These are phyloP conservation scores for Pantherophis guttatus DNA, from an alignment of 2,113 vertebrate genomes.

Conservation along the genomic window DNA sequence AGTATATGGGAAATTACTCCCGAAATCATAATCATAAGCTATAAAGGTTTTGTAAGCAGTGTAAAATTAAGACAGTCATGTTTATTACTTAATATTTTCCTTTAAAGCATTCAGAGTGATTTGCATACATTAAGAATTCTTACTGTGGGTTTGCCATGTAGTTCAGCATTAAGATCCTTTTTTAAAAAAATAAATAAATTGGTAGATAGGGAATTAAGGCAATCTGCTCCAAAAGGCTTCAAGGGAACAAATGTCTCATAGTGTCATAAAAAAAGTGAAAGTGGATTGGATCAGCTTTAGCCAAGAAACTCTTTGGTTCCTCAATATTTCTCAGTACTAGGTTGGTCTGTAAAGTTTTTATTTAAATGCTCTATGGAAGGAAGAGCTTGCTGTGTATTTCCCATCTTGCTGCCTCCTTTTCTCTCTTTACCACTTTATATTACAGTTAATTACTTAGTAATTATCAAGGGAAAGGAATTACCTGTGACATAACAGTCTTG, in stretches of 20 bases:
- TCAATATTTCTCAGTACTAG: conserved; percentile 45
- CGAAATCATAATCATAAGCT: conserved; percentile 50
- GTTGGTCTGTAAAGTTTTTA: neutral
- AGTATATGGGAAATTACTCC: conserved; percentile 1
- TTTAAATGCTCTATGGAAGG: conserved; percentile 39
- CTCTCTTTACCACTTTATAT: conserved; percentile 48
- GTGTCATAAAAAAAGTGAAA: conserved; percentile 18
- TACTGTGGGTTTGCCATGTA: neutral
- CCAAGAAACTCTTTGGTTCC: conserved; percentile 39
- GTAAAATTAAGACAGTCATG: conserved; percentile 47
- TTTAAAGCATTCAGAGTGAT: neutral
- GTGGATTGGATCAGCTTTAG: conserved; percentile 30
- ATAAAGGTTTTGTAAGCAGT: conserved; percentile 66
- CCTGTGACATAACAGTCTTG: conserved; percentile 43
- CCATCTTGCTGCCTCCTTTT: conserved; percentile 25
- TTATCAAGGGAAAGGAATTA: conserved; percentile 58
- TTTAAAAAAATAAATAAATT: neutral
- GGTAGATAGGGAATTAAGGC: too few species aligned
- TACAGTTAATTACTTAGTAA: conserved; percentile 50
- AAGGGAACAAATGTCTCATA: neutral
- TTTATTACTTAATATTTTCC: neutral
- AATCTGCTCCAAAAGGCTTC: neutral
- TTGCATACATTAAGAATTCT: neutral
- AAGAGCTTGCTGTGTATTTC: conserved; percentile 2
- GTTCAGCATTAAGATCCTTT: neutral